These are phyloP conservation scores for Pollenia labialis DNA, from an alignment of 2,888 invertebrate species.

Conservation along the genomic window DNA sequence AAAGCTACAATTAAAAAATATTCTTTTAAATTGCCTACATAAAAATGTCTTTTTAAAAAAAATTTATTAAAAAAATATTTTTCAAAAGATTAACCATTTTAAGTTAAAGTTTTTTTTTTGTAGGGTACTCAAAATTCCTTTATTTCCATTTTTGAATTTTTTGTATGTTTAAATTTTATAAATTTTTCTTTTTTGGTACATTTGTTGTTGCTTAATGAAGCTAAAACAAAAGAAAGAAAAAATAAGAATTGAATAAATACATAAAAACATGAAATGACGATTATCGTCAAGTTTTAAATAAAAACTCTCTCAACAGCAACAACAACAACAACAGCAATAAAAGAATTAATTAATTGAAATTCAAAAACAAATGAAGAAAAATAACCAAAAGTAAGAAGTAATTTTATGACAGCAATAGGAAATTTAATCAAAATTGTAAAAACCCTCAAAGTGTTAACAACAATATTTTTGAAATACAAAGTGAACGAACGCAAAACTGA, in stretches of 20 bases:
- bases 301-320: constrained; percentile 50
- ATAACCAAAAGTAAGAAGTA: constrained; percentile 13
- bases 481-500: constrained; percentile 10
- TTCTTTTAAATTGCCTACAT: no score
- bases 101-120: not conserved
- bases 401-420: constrained; percentile 10
- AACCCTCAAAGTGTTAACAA: constrained; percentile 54
- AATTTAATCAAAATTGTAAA: constrained; percentile 54
- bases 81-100: not conserved
- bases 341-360: constrained; percentile 16
- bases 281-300: constrained; percentile 38
- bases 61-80: not conserved
- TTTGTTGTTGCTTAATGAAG: not conserved
- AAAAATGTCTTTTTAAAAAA: not conserved
- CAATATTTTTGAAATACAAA: constrained; percentile 2
- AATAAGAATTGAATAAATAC: constrained; percentile 20
- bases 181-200: not conserved
- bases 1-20: no score
- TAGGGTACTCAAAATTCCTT: not conserved
- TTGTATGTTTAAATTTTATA: not conserved
- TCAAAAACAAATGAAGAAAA: constrained; percentile 29
- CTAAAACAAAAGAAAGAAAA: constrained; percentile 15
- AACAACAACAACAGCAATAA: constrained; percentile 3
- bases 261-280: constrained; percentile 49
- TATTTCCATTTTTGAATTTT: not conserved